phyloP scores from a whole-genome alignment of 2,797 vertebrate species.

The Myiothlypis coronata region DNA sequence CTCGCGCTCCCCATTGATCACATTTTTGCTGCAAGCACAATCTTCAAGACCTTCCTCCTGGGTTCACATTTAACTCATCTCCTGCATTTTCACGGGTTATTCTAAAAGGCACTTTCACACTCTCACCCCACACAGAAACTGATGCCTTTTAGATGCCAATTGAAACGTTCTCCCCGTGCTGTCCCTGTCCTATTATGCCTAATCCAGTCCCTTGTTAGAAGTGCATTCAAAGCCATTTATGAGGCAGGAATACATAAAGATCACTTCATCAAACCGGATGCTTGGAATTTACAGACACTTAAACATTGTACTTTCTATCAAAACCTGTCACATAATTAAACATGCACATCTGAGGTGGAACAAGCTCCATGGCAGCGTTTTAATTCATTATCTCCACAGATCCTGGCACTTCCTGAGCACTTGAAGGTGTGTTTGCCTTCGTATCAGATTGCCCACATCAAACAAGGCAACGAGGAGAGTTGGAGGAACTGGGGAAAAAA shows the following conservation, averaged over 20 bases:
- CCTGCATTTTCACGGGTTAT: constrained; percentile 41
- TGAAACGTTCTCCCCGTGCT: background rate
- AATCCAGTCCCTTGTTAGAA: constrained; percentile 24
- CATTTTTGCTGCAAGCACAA: constrained; percentile 58
- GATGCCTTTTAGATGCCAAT: constrained; percentile 20
- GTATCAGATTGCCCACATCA: background rate
- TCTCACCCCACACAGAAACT: background rate
- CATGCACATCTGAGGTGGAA: background rate
- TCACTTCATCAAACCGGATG: constrained; percentile 45
- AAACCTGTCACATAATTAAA: constrained; percentile 34
- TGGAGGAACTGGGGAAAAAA: background rate
- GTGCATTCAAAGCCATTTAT: constrained; percentile 49
- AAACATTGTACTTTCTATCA: background rate
- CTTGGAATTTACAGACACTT: constrained; percentile 4
- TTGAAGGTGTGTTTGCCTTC: background rate
- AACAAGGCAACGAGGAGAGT: background rate
- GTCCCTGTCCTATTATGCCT: constrained; percentile 24
- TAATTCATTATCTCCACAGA: background rate
- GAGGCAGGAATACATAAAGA: constrained; percentile 61
- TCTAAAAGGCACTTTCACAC: constrained; percentile 21
- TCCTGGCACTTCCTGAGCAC: background rate
- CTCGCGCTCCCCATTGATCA: constrained; percentile 59
- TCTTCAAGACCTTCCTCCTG: constrained; percentile 57
- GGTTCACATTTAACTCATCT: constrained; percentile 58
- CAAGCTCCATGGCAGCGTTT: background rate